Conservation (phyloP, 2,797 vertebrate species). For the Tiaroga cobitis region DNA sequence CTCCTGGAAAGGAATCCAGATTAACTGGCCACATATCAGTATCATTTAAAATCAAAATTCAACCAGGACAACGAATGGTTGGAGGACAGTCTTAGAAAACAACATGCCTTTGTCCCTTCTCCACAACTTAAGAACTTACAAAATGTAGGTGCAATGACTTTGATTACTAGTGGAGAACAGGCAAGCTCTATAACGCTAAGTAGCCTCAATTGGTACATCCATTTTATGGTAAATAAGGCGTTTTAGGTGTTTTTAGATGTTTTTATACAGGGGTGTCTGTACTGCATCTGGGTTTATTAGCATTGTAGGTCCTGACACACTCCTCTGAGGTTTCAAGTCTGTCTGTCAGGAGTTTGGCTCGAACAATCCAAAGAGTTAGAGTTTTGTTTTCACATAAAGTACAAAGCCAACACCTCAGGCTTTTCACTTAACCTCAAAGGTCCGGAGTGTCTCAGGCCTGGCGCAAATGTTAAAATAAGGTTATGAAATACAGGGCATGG, state of each 20-base stretch:
- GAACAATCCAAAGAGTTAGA: constrained; percentile 68
- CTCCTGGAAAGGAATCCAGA: constrained; percentile 67
- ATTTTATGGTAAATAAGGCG: constrained; percentile 52
- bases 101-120: constrained; percentile 70
- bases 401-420: constrained; percentile 80
- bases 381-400: constrained; percentile 80
- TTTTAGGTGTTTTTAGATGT: constrained; percentile 44
- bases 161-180: constrained; percentile 29
- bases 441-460: constrained; percentile 56
- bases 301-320: constrained; percentile 68
- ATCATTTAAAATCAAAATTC: constrained; percentile 72
- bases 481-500: constrained; percentile 60
- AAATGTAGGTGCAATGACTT: constrained; percentile 61
- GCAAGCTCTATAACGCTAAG: constrained; percentile 37
- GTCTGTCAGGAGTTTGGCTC: constrained; percentile 79
- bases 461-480: constrained; percentile 73
- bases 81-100: constrained; percentile 63
- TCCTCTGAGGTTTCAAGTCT: constrained; percentile 72
- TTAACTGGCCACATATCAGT: constrained; percentile 73
- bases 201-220: constrained; percentile 60
- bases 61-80: constrained; percentile 52
- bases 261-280: constrained; percentile 64
- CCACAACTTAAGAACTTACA: constrained; percentile 61
- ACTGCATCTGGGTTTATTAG: constrained; percentile 68
- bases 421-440: constrained; percentile 73